A percentile compares a stretch with the other conserved stretches of the same genome.
Evolutionary conservation across 2,888 invertebrate genomes (phyloP).

Genomic region (Rhagium mordax): DNA sequence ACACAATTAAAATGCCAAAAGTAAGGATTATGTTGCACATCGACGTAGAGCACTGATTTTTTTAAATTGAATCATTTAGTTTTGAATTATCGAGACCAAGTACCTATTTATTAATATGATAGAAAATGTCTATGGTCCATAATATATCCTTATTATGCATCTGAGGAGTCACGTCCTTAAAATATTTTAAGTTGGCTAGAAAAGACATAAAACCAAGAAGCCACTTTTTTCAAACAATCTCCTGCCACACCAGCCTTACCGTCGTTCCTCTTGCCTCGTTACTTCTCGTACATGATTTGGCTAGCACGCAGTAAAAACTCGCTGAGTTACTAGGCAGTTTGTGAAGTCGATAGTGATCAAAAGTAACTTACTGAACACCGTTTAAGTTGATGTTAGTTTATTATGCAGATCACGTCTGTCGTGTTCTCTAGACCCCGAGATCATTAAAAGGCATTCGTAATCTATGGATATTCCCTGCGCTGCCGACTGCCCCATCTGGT

Average conservation of each 20-base stretch:
- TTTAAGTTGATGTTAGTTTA: slow-evolving; percentile 47
- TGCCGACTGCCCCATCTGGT: slow-evolving; percentile 32
- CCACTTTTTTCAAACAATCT: background rate
- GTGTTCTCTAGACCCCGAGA: slow-evolving; percentile 49
- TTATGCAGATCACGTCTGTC: slow-evolving; percentile 55
- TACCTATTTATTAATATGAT: too few species aligned
- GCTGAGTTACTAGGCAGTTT: slow-evolving; percentile 35
- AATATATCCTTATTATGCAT: too few species aligned
- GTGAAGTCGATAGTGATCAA: slow-evolving; percentile 47
- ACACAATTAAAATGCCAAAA: too few species aligned
- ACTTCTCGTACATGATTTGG: slow-evolving; percentile 24
- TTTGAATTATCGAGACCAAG: too few species aligned
- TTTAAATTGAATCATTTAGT: too few species aligned
- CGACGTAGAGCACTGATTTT: too few species aligned
- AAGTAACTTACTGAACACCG: slow-evolving; percentile 47
- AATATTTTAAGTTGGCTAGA: too few species aligned
- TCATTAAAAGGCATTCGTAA: slow-evolving; percentile 56
- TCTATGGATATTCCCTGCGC: slow-evolving; percentile 44
- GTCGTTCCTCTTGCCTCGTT: slow-evolving; percentile 13
- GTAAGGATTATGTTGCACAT: too few species aligned
- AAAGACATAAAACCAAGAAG: background rate
- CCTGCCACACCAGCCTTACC: slow-evolving; percentile 3
- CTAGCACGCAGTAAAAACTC: slow-evolving; percentile 38
- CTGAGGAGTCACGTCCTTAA: too few species aligned
- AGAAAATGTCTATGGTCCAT: too few species aligned